Evolutionary conservation across 1,140 invertebrate genomes (phyloP).

Genomic region (Colletes gigas): DNA sequence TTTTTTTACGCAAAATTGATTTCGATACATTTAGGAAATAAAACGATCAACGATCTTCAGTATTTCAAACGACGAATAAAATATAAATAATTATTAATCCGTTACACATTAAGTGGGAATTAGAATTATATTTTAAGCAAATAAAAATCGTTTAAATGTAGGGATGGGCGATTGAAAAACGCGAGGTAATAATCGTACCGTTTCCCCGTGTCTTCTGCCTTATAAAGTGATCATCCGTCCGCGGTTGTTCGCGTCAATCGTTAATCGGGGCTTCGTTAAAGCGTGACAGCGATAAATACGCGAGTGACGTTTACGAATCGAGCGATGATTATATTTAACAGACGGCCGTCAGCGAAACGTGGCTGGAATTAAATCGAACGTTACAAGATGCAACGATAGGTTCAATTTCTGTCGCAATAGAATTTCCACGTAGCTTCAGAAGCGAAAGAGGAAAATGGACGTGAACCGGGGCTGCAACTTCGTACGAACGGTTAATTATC

Average conservation of each 20-base stretch:
- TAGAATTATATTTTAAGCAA: too few relatives aligned
- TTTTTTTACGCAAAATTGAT: too few relatives aligned
- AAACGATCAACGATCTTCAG: too few relatives aligned
- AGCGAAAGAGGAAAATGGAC: slow-evolving; percentile 42
- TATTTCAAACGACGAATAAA: too few relatives aligned
- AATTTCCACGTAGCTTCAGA: background rate
- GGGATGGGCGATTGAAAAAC: background rate
- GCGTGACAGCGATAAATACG: slow-evolving; percentile 37
- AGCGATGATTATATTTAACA: slow-evolving; percentile 35
- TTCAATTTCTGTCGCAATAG: background rate
- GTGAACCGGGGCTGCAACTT: slow-evolving; percentile 59
- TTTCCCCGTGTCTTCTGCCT: background rate
- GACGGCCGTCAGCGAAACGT: slow-evolving; percentile 14
- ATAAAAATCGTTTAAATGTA: background rate
- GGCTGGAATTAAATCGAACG: slow-evolving; percentile 13
- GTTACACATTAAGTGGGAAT: too few relatives aligned
- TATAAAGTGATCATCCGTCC: background rate
- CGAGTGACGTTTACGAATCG: slow-evolving; percentile 35
- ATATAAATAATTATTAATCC: too few relatives aligned
- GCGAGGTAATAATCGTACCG: background rate
- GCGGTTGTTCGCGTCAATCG: background rate
- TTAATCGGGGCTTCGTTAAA: slow-evolving; percentile 19
- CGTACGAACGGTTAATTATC: slow-evolving; percentile 62
- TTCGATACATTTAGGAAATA: too few relatives aligned
- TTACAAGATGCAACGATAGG: slow-evolving; percentile 12